These are phyloP conservation scores for Phallusia fumigata DNA, from an alignment of 23 tunicate species.

Conservation along the genomic window DNA sequence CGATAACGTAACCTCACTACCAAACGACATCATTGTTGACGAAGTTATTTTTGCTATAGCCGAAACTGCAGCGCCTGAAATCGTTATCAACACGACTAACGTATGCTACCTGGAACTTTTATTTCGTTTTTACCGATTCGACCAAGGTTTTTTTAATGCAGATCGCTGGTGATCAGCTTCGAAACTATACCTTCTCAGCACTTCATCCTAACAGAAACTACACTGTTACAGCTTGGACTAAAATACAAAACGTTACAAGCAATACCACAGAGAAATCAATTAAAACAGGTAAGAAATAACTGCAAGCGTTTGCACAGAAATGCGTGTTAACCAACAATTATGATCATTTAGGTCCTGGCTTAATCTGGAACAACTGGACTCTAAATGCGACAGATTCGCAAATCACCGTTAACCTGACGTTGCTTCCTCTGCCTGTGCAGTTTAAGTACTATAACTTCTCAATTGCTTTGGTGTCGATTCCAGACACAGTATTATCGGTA, in stretches of 20 bases:
- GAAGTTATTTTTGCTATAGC: neutral
- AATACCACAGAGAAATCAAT: neutral
- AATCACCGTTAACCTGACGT: neutral
- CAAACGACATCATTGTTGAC: neutral
- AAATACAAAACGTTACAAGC: conserved; percentile 24
- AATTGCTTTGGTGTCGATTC: neutral
- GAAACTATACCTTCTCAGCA: neutral
- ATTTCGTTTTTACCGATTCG: neutral
- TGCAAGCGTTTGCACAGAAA: neutral
- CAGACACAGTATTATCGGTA: neutral
- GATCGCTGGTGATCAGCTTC: conserved; percentile 5
- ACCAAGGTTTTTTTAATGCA: neutral
- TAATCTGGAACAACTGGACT: conserved; percentile 16
- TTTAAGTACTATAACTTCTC: neutral
- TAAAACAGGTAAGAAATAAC: conserved; percentile 12
- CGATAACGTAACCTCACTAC: neutral
- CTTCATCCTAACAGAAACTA: conserved; percentile 22
- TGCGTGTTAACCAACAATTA: neutral
- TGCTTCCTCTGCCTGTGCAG: neutral
- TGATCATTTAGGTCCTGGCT: neutral
- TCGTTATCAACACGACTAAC: neutral
- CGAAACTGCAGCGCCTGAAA: neutral
- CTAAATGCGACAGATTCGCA: neutral
- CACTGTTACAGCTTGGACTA: conserved; percentile 20
- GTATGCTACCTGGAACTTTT: neutral